phyloP scores from a whole-genome alignment of 2,888 invertebrate species.

The Drosophila siamana region DNA sequence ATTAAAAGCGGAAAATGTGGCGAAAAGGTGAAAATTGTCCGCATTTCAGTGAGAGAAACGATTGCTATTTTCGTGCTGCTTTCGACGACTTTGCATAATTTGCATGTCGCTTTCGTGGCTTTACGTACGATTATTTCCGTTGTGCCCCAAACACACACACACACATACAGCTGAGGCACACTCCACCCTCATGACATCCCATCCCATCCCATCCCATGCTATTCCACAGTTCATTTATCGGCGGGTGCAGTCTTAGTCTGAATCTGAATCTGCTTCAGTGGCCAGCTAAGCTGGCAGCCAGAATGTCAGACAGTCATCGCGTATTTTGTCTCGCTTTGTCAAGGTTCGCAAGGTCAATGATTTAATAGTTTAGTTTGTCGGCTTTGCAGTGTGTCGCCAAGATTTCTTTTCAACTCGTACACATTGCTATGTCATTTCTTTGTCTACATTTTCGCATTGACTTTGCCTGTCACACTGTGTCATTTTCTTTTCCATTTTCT shows the following conservation, averaged over 20 bases:
- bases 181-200: background rate
- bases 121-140: slow-evolving; percentile 46
- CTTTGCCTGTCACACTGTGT: slow-evolving; percentile 24
- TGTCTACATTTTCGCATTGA: slow-evolving; percentile 25
- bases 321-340: slow-evolving; percentile 43
- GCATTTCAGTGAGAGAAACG: slow-evolving; percentile 47
- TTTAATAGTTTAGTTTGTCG: slow-evolving; percentile 68
- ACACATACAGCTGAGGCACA: background rate
- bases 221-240: slow-evolving; percentile 34
- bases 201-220: slow-evolving; percentile 8
- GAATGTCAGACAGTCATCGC: slow-evolving; percentile 10
- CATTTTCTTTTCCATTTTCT: slow-evolving; percentile 24
- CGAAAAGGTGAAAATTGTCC: slow-evolving; percentile 76
- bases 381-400: slow-evolving; percentile 35
- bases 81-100: slow-evolving; percentile 68
- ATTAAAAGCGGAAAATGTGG: slow-evolving; percentile 74
- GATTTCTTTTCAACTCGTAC: slow-evolving; percentile 9
- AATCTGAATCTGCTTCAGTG: background rate
- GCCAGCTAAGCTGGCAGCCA: background rate
- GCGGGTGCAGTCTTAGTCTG: slow-evolving; percentile 32
- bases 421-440: slow-evolving; percentile 47
- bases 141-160: slow-evolving; percentile 18
- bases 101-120: slow-evolving; percentile 46
- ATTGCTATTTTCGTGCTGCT: slow-evolving; percentile 54
- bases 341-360: slow-evolving; percentile 80